Evolutionary conservation across 2,797 vertebrate genomes (phyloP), one percentile per base, ranked within the genome.

Genomic region (Sardinella longiceps): DNA sequence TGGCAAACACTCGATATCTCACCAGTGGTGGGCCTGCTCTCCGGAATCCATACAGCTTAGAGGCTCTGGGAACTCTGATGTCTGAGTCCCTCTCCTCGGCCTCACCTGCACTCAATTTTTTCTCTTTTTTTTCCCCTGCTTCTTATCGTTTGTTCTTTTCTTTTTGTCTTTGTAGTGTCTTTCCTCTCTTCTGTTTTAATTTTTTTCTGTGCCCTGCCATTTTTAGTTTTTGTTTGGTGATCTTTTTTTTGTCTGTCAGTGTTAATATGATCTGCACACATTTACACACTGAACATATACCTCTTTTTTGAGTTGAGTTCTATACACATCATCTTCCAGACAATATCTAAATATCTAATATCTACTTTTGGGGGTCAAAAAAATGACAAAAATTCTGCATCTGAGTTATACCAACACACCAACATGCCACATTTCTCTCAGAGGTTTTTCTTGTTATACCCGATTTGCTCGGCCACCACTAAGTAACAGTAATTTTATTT

Each of bases 1-100:
- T 94, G 91, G 86, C 89, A 91, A 94, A 93, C 94, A 95, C 94
- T 95, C 94, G 89, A 95, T 96, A 95, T 92, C 93, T 91, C 91
- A 90, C 91, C 86, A 86, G 89, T 88, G 86, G 89, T 88, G 86
- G 91, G 88, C 90, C 90, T 89, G 77, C 39, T 46, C n/a, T 70
- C 89, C 88, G 86, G 81, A 74, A 94, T 94, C 94, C 88, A 93
- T 92, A 92, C 81, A 50, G 33, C 83, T 89, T 90, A 88, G 91
- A 90, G 91, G 93, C 92, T 91, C 82, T 58, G 58, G 0, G 25
- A 11, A 63, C 58, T 28, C 58, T 25, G n/a, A 25, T 58, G n/a
- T n/a, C n/a, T n/a, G 56, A 25, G 58, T 11, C 58, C 12, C n/a
- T 63, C n/a, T 28, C 58, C n/a, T 63, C 25, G 30, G 25, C 28